Base-by-base conservation (phyloP, 2,797 vertebrate species). In the Thripadectes ignobilis region DNA sequence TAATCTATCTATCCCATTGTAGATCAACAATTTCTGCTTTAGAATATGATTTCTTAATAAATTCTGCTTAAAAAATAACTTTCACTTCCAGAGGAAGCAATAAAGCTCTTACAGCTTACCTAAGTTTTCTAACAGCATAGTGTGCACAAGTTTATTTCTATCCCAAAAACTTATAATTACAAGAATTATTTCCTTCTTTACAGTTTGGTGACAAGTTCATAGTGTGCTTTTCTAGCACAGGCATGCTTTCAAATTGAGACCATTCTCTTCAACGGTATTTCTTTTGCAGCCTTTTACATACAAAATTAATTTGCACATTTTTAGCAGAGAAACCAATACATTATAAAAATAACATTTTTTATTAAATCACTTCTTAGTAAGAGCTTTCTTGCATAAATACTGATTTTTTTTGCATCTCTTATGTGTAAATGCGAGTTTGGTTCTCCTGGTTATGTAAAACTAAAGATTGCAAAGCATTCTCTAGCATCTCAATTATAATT, bases 351-450 rank as follows among this genome's bases (percentile, higher is more conserved):
- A 8, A 3, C 1, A 26, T 32, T 11, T 78, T 55, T 34, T 8
- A 39, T 39, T 8, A 26, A 51, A 58, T 9, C 18, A 27, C 16
- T 41, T 68, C 12, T 63, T 9, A 12, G 0, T 18, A 74, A 54
- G n/a, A 63, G 20, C 17, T 41, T 83, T 54, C 26, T 46, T 66
- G 57, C 2, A 63, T 69, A 84, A 81, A 68, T 3, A 55, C 3
- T 39, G 22, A 32, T 52, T 71, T 27, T 18, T 82, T 78, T 52
- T 75, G 18, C 17, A 71, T 23, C 22, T 9, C 17, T 48, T 67
- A 32, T 1, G 0, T 8, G 26, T 38, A 59, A 59, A 36, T 2
- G 2, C 4, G 24, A 17, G 12, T 75, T 79, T 41, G 14, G 0
- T 36, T 88, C 83, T 63, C 54, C 71, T 78, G 8, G 12, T 77